Conservation (phyloP, 2,113 vertebrate genomes). For the Nettapus auritus region DNA sequence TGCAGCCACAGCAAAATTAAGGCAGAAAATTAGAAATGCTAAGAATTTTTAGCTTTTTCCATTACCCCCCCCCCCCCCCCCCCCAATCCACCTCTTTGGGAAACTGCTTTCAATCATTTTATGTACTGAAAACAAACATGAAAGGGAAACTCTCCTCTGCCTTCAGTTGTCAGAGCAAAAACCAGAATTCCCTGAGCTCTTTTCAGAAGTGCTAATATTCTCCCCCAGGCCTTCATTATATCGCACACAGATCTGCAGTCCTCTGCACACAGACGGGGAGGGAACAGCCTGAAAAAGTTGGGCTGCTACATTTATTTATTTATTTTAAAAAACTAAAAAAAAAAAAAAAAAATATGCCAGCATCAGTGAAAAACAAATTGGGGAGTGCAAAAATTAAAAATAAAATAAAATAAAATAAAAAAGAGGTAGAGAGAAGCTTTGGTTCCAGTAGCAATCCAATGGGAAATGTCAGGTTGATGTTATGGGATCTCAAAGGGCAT, state of each 20-base stretch:
- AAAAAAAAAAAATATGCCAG: neutral
- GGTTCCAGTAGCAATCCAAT: neutral
- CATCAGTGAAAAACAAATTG: neutral
- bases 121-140: conserved; percentile 73
- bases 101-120: conserved; percentile 66
- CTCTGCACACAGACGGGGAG: conserved; percentile 40
- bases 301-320: neutral
- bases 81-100: conserved; percentile 23
- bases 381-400: neutral
- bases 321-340: neutral
- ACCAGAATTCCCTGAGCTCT: conserved; percentile 69
- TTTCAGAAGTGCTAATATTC: conserved; percentile 72
- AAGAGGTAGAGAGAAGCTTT: neutral
- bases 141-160: conserved; percentile 67
- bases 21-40: conserved; percentile 38
- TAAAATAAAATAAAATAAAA: neutral
- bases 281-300: conserved; percentile 47
- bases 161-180: conserved; percentile 70
- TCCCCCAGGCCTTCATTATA: conserved; percentile 70
- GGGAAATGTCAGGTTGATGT: accelerated
- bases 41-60: conserved; percentile 34
- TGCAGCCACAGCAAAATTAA: conserved; percentile 23
- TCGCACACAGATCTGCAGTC: conserved; percentile 39
- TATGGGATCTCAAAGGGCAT: neutral
- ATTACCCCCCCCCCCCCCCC: neutral